Evolutionary conservation across 2,888 invertebrate genomes (phyloP), one percentile per base, ranked within the genome.

Genomic region (Ramazzottius varieornatus): DNA sequence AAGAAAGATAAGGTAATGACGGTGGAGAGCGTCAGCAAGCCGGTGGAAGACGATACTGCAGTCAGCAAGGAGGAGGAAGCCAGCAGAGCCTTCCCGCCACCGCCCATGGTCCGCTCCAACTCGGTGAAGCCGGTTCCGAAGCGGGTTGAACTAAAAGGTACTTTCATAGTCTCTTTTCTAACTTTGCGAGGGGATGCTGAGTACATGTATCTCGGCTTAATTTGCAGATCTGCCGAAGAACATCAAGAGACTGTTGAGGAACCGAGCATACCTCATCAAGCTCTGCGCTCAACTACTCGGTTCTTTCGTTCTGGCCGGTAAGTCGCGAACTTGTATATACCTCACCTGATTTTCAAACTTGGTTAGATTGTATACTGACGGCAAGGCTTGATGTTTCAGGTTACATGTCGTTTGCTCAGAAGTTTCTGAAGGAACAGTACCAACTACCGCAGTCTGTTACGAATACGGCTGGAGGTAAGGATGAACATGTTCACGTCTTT

Each of bases 401-500:
- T 24, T 54, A 24, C 29, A 54, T 54, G 54, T 29, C 20, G 29
- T 54, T 54, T 29, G 29, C 29, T 13, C 54, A 54, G 29, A 54
- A 54, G 29, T 54, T 54, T 54, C 20, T 54, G 54, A 54, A 54
- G 29, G 54, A 54, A 54, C 54, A 54, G 29, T 54, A 54, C 29
- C 54, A 54, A 8, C 24, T 54, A 29, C 54, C 54, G 24, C 54
- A 54, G 54, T 16, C 54, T 54, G 24, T 24, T 29, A 29, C 29
- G 8, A 54, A 54, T 29, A 4, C 24, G 29, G n/a, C 20, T 24
- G 54, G 54, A n/a, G 54, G 54, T 54, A 29, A 24, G 54, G 20
- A 20, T 40, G 20, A 13, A 20, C 40, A 40, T 40, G 40, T 40
- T 8, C 8, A 20, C 20, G 40, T 40, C 40, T 40, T 20, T 40